Conservation (phyloP, 2,888 invertebrate species). For the Nemoura dubitans region DNA sequence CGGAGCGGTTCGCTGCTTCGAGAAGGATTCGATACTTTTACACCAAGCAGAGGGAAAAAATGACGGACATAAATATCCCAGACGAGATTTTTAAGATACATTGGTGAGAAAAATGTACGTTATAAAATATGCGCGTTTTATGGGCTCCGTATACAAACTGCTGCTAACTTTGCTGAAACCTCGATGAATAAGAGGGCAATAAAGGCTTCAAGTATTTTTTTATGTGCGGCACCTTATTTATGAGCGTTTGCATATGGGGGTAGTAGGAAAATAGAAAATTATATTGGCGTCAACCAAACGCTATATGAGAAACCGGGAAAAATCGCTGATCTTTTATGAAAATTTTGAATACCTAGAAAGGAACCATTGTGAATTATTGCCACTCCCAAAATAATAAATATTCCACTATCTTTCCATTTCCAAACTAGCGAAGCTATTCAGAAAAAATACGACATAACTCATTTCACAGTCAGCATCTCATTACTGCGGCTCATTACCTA, state of each 20-base stretch:
- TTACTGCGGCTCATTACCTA: neutral
- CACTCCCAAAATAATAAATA: neutral
- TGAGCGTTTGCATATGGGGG: neutral
- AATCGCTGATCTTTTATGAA: slow-evolving; percentile 1
- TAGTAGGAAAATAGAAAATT: slow-evolving; percentile 1
- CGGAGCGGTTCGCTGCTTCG: neutral
- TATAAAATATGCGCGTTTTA: slow-evolving; percentile 39
- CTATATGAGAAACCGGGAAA: neutral
- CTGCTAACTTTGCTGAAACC: slow-evolving; percentile 28
- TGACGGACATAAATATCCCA: slow-evolving; percentile 29
- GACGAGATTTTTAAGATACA: slow-evolving; percentile 30
- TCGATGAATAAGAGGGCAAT: slow-evolving; percentile 34
- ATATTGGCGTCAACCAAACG: neutral
- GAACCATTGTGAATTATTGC: neutral
- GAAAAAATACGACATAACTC: neutral
- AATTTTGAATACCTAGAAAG: neutral
- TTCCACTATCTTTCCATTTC: slow-evolving; percentile 1
- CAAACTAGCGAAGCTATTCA: neutral
- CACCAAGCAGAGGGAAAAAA: neutral
- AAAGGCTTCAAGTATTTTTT: slow-evolving; percentile 37
- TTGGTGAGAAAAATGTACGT: slow-evolving; percentile 21
- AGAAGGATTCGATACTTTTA: slow-evolving; percentile 4
- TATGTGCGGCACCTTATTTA: slow-evolving; percentile 19
- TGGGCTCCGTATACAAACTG: slow-evolving; percentile 32
- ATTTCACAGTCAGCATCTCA: neutral